Base-by-base conservation (phyloP, 2,888 invertebrate genomes). In the Ichneumoninae sp. region DNA sequence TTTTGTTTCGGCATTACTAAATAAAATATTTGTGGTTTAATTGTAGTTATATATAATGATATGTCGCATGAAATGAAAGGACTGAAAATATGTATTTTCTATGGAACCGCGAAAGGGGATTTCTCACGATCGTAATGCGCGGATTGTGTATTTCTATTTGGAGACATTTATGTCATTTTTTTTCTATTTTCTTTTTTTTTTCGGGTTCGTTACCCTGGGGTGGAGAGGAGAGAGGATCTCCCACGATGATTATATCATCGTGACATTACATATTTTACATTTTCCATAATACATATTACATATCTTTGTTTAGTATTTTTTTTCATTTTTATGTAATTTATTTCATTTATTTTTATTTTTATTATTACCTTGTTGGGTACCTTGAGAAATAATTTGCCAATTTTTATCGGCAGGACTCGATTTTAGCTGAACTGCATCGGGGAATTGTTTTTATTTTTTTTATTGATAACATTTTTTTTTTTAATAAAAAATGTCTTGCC, bases 101-200 rank as follows among this genome's bases (percentile, higher is more conserved):
- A 47, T 65, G 75, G 76, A 69, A 50, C 52, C 8, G 4, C 1
- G 57, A 52, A 40, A 40, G 44, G 1, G 40, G 47, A n/a, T 8
- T 54, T 54, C 47, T 57, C 71, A 36, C 57, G 57, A 26, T 13
- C 44, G 16, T 71, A 57, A n/a, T 33, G 36, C 54, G 36, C 71
- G 22, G 36, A 57, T 40, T 57, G n/a, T 71, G 22, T 52, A 19
- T 13, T 71, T 71, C 40, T 22, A 13, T 10, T 40, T 10, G 2
- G 16, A 40, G 33, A 2, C 19, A 19, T 33, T 30, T 50, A 50
- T 1, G 47, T 16, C 16, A n/a, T 33, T 40, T 40, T 22, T 40
- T 72, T 74, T 68, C 0, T 3, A 30, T 30, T 0, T 40, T 44
- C 8, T 40, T 68, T 33, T 54, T 68, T 40, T 40, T 40, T 40